phyloP scores from a whole-genome alignment of 2,113 vertebrate species.

The Rhinopomastus cyanomelas region DNA sequence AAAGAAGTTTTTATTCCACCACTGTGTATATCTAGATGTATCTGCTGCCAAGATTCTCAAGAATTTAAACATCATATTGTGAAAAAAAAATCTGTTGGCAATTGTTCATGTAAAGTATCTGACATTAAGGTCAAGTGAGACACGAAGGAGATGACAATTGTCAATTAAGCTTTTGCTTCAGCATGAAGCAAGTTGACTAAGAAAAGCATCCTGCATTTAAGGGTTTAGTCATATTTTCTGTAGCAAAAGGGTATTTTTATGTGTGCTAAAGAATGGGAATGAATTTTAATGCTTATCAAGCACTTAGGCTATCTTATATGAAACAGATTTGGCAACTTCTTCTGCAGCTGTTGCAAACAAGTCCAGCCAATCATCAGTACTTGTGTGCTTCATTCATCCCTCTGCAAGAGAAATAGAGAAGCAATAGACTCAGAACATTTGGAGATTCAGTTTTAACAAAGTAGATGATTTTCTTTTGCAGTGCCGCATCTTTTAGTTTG shows the following conservation, averaged over 20 bases:
- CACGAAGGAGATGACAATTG: neutral
- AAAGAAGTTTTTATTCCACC: constrained; percentile 10
- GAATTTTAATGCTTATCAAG: constrained; percentile 57
- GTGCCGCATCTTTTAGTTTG: constrained; percentile 34
- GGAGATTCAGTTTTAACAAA: constrained; percentile 61
- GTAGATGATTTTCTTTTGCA: constrained; percentile 65
- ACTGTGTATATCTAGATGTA: neutral
- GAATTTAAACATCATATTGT: neutral
- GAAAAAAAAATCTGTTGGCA: neutral
- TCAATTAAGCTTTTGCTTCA: neutral
- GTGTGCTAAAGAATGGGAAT: constrained; percentile 46
- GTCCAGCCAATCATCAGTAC: constrained; percentile 61
- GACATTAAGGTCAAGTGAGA: constrained; percentile 26
- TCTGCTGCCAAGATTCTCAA: constrained; percentile 13
- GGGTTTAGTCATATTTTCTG: constrained; percentile 28
- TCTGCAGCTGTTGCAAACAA: constrained; percentile 68
- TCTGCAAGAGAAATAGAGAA: constrained; percentile 45
- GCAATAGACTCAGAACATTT: constrained; percentile 56
- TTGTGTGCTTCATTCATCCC: constrained; percentile 63
- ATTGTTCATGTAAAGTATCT: constrained; percentile 27
- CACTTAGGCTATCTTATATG: constrained; percentile 54
- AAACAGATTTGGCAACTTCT: constrained; percentile 64
- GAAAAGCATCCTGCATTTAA: constrained; percentile 22
- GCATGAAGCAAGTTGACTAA: neutral
- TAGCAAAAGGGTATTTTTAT: constrained; percentile 14